Percentiles rank a stretch among this genome's conserved stretches.
Evolutionary conservation across 30 jellyfish, hydroid and myxozoan genomes (phyloP).

Genomic region (Aurelia coerulea): DNA sequence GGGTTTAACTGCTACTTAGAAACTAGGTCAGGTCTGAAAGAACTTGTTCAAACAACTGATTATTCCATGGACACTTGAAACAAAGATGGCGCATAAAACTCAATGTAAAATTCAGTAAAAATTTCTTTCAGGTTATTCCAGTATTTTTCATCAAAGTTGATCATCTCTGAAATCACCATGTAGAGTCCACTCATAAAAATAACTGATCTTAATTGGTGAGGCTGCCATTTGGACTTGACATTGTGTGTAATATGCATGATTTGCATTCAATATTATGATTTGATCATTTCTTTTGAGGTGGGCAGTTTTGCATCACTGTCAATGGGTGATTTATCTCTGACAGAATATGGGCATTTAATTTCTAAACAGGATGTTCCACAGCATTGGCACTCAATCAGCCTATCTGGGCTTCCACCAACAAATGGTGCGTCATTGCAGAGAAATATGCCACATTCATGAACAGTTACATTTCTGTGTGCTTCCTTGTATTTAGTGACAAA

Average conservation of each 20-base stretch:
- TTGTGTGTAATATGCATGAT: constrained; percentile 52
- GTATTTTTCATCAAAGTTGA: neutral
- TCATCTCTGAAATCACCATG: constrained; percentile 27
- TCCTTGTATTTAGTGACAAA: too few relatives aligned
- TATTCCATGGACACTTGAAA: neutral
- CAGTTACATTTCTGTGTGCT: too few relatives aligned
- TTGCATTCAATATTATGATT: neutral
- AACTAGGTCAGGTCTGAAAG: too few relatives aligned
- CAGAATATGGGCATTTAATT: constrained; percentile 48
- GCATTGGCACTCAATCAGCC: constrained; percentile 6
- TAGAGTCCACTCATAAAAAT: constrained; percentile 42
- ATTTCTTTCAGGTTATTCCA: constrained; percentile 5
- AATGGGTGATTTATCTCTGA: neutral
- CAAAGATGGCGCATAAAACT: neutral
- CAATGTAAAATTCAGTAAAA: constrained; percentile 4
- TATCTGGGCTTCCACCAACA: constrained; percentile 72
- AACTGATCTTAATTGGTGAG: constrained; percentile 38
- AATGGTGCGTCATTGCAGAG: constrained; percentile 24
- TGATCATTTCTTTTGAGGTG: neutral
- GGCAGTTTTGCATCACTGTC: constrained; percentile 7
- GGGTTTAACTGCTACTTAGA: too few relatives aligned
- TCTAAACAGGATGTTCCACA: constrained; percentile 62
- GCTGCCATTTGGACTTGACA: constrained; percentile 65
- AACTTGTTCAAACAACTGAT: too few relatives aligned
- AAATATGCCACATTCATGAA: constrained; percentile 9